Evolutionary conservation across 2,113 vertebrate species (phyloP), one percentile per base, ranked within the genome.

Genomic region (Aviceda subcristata): DNA sequence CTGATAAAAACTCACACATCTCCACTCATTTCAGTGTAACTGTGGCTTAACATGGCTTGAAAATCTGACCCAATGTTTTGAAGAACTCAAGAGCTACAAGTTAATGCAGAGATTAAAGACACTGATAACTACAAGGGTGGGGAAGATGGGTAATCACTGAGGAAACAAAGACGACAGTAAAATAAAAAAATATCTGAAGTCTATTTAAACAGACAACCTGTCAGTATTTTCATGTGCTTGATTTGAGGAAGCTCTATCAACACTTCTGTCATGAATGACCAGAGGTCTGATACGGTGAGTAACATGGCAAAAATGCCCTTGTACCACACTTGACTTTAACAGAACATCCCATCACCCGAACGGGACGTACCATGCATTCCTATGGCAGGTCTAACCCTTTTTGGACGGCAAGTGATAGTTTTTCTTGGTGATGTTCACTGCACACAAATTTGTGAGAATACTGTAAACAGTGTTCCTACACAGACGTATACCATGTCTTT

Each of bases 1-100:
- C 90, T 96, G 96, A 87, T 96, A 95, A 97, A 95, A 96, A 86
- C 62, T 94, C 89, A 76, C 94, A 79, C 32, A 59, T 91, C 62
- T 96, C 89, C 84, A 87, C 57, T 86, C 26, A 50, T 77, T 90
- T 95, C 89, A 87, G 59, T 36, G 34, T 39, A 94, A 78, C 94
- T 64, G 69, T 69, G 62, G 39, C 88, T 94, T 88, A 96, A 63
- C 57, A 39, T 51, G 71, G 85, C 38, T 39, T 72, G 50, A 78
- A 88, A 88, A 92, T 80, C 74, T 91, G 56, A 78, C 48, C n/a
- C 48, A 45, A 36, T 62, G 21, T 72, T 93, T 90, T 60, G 34
- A 76, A 72, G 69, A 92, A 72, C 43, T 79, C 50, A 79, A 59
- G 48, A 91, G 32, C 69, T 92, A 48, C 56, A 86, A 83, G 43